Evolutionary conservation across 2,888 invertebrate species (phyloP).

Genomic region (Cephus sareptanus): DNA sequence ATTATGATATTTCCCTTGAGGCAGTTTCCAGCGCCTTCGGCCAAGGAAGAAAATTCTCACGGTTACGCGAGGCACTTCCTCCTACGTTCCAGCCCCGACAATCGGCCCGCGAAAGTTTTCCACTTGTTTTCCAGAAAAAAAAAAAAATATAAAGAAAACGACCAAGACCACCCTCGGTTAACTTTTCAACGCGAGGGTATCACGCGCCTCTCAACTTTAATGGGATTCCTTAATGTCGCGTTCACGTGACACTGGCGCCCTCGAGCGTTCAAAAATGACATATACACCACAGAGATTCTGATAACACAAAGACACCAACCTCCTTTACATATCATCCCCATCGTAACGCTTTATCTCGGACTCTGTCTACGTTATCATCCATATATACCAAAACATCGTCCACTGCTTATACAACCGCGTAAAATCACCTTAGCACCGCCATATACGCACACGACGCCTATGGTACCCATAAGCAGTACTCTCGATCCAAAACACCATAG

Average conservation of each 20-base stretch:
- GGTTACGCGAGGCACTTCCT: background rate
- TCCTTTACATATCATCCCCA: conserved; percentile 27
- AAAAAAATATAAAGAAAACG: background rate
- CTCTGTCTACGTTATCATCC: conserved; percentile 13
- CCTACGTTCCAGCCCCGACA: background rate
- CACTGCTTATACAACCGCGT: background rate
- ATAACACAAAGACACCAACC: conserved; percentile 23
- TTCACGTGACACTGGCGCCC: background rate
- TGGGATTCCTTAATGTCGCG: conserved; percentile 38
- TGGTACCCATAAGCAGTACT: no score
- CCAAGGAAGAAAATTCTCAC: background rate
- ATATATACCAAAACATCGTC: background rate
- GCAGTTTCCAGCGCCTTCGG: conserved; percentile 28
- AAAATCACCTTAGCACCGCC: background rate
- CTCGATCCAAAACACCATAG: no score
- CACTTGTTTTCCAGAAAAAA: conserved; percentile 30
- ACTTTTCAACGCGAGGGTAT: conserved; percentile 38
- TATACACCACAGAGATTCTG: conserved; percentile 21
- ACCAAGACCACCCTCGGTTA: conserved; percentile 25
- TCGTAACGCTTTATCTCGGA: conserved; percentile 28
- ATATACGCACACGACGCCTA: no score
- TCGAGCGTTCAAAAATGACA: conserved; percentile 23
- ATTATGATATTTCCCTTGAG: conserved; percentile 48
- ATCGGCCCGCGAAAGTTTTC: conserved; percentile 30
- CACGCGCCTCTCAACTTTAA: conserved; percentile 45